phyloP scores from a whole-genome alignment of 2,113 vertebrate genomes.

The Lepisosteus osseus region DNA sequence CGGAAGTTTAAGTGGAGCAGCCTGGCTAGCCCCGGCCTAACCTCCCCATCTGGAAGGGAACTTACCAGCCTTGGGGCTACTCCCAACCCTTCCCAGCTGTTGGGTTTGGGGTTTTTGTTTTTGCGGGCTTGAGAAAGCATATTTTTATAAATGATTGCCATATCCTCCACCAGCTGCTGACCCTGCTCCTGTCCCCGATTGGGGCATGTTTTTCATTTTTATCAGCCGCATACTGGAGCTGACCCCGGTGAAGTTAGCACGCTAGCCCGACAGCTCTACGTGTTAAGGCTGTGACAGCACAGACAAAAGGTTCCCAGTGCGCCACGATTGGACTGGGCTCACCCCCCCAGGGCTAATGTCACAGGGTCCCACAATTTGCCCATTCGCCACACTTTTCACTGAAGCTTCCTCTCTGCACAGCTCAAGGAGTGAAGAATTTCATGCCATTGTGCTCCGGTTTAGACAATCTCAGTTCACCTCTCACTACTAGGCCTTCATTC shows the following conservation, averaged over 20 bases:
- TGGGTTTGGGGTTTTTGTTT: constrained; percentile 90
- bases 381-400: neutral
- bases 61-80: constrained; percentile 98
- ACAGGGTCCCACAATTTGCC: constrained; percentile 33
- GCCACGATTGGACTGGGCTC: constrained; percentile 52
- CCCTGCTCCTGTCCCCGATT: constrained; percentile 83
- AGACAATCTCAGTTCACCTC: too few species aligned
- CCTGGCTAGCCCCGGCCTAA: constrained; percentile 92
- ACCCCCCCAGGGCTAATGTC: constrained; percentile 72
- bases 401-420: neutral
- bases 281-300: constrained; percentile 51
- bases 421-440: neutral
- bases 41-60: constrained; percentile 98
- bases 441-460: neutral
- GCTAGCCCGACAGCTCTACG: constrained; percentile 73
- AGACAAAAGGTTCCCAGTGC: constrained; percentile 75
- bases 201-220: constrained; percentile 94
- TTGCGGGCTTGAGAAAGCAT: constrained; percentile 94
- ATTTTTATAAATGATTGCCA: constrained; percentile 99
- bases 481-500: too few species aligned
- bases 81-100: constrained; percentile 99
- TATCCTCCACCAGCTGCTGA: constrained; percentile 99
- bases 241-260: constrained; percentile 76
- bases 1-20: constrained; percentile 92
- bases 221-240: constrained; percentile 72